These are phyloP conservation scores for Nomada flava DNA, from an alignment of 2,888 invertebrate genomes.

Conservation along the genomic window DNA sequence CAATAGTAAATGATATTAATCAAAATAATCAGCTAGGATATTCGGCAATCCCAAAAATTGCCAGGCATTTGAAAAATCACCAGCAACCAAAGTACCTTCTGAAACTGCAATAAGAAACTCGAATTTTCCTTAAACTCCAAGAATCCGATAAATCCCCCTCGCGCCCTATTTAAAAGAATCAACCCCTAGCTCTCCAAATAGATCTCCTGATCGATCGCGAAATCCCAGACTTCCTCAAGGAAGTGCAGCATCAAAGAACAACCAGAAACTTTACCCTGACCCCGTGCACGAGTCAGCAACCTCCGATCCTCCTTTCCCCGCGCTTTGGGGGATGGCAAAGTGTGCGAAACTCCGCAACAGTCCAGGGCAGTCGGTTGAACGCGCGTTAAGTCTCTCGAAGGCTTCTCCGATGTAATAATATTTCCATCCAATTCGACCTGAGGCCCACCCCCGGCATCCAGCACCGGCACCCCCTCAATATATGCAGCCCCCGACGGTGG, in stretches of 20 bases:
- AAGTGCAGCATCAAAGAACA: not conserved
- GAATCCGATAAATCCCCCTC: no score
- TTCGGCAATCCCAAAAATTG: not conserved
- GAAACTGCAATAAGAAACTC: no score
- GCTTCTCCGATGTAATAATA: slow-evolving; percentile 81
- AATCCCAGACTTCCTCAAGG: not conserved
- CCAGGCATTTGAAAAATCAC: not conserved
- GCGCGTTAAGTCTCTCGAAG: slow-evolving; percentile 70
- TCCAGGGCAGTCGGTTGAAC: slow-evolving; percentile 38
- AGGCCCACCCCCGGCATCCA: slow-evolving; percentile 62
- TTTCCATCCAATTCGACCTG: slow-evolving; percentile 81
- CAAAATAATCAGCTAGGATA: not conserved
- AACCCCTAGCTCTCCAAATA: no score
- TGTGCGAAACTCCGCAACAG: slow-evolving; percentile 16
- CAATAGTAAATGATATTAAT: no score
- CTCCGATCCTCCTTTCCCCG: no score
- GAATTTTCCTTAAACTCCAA: no score
- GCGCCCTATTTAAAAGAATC: no score
- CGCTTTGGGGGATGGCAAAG: not conserved
- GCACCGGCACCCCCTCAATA: slow-evolving; percentile 68
- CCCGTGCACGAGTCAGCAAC: not conserved
- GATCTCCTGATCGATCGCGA: no score
- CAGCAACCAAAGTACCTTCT: no score
- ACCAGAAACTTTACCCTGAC: not conserved
- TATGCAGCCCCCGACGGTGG: slow-evolving; percentile 66